Conservation (phyloP, 1,140 invertebrate genomes). For the Galleria mellonella region DNA sequence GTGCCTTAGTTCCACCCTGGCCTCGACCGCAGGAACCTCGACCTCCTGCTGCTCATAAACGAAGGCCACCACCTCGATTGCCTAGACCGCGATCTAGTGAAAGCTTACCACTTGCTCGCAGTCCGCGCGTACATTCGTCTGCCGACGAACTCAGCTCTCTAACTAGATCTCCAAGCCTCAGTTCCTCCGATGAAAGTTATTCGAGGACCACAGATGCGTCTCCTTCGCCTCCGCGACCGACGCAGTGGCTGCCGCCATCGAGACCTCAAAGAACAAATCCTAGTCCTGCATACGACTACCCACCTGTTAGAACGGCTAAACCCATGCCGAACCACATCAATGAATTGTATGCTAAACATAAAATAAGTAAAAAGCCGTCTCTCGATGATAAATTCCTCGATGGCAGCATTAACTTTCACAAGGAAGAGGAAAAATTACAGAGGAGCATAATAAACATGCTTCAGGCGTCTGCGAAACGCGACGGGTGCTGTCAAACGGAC, state of each 20-base stretch:
- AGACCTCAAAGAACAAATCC: constrained; percentile 49
- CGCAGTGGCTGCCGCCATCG: constrained; percentile 76
- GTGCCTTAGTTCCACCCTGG: constrained; percentile 74
- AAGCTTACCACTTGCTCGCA: constrained; percentile 75
- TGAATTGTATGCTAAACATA: constrained; percentile 61
- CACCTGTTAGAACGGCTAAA: constrained; percentile 46
- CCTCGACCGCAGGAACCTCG: constrained; percentile 66
- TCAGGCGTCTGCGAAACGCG: constrained; percentile 74
- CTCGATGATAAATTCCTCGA: constrained; percentile 62
- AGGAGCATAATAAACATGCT: constrained; percentile 69
- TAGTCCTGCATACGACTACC: constrained; percentile 52
- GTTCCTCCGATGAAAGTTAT: constrained; percentile 88
- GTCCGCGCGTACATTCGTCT: constrained; percentile 81
- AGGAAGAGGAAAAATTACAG: constrained; percentile 70
- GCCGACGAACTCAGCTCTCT: constrained; percentile 87
- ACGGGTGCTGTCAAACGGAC: constrained; percentile 79
- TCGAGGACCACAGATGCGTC: constrained; percentile 82
- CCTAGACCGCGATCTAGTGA: constrained; percentile 79
- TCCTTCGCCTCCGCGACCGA: constrained; percentile 72
- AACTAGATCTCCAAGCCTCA: constrained; percentile 85
- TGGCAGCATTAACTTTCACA: constrained; percentile 49
- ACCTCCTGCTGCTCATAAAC: constrained; percentile 48
- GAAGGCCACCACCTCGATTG: constrained; percentile 56
- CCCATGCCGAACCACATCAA: constrained; percentile 42
- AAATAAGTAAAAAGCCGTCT: constrained; percentile 55